These are phyloP conservation scores for Spinus pinus DNA, from an alignment of 2,797 vertebrate species.

Conservation along the genomic window DNA sequence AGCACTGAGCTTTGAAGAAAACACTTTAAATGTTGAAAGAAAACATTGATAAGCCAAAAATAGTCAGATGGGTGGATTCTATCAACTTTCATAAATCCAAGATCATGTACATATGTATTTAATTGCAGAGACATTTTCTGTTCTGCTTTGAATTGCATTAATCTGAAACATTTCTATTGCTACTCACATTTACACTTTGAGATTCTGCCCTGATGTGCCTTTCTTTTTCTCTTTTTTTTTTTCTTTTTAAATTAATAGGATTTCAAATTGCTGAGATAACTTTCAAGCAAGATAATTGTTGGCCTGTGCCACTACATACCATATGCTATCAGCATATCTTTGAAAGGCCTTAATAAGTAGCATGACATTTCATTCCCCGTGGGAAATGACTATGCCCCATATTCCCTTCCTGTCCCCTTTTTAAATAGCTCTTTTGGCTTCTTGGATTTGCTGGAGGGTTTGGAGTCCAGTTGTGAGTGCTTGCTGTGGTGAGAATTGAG, in stretches of 20 bases:
- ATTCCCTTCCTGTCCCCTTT: not conserved
- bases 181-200: slow-evolving; percentile 21
- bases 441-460: not conserved
- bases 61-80: slow-evolving; percentile 14
- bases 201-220: not conserved
- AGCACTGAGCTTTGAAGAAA: slow-evolving; percentile 29
- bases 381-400: not conserved
- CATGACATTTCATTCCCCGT: not conserved
- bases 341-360: not conserved
- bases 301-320: not conserved
- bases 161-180: slow-evolving; percentile 17
- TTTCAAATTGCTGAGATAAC: slow-evolving; percentile 26
- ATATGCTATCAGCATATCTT: not conserved
- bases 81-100: slow-evolving; percentile 24
- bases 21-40: slow-evolving; percentile 19
- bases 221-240: not conserved
- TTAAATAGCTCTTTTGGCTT: slow-evolving; percentile 3
- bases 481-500: not conserved
- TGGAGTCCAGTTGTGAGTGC: not conserved
- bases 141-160: slow-evolving; percentile 31
- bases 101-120: slow-evolving; percentile 16
- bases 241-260: not conserved
- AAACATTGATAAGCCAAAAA: slow-evolving; percentile 44
- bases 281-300: not conserved
- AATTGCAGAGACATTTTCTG: slow-evolving; percentile 35